A percentile compares a stretch with the other conserved stretches of the same genome.
These are phyloP conservation scores for Onychomys arenicola DNA, from an alignment of 2,797 vertebrate species.

Conservation along the genomic window DNA sequence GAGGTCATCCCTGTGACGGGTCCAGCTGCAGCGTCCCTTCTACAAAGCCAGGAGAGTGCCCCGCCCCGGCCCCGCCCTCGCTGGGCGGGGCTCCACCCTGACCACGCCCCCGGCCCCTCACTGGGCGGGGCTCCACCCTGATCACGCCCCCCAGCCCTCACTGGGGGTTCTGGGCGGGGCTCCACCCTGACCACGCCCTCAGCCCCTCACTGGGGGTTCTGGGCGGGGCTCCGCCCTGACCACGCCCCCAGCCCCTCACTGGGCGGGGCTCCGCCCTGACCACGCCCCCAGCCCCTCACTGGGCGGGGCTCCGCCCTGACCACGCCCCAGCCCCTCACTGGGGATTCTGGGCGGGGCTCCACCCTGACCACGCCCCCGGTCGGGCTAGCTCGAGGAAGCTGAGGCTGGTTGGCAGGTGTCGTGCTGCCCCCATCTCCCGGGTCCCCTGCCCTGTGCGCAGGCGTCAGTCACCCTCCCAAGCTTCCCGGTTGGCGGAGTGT, in stretches of 20 bases:
- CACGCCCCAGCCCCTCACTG: too few species aligned
- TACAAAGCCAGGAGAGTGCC: too few species aligned
- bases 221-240: background rate
- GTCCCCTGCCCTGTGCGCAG: too few species aligned
- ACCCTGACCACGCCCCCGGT: too few species aligned
- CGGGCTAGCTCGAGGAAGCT: too few species aligned
- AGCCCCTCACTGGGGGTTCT: background rate
- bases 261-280: background rate
- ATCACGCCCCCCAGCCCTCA: background rate
- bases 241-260: background rate
- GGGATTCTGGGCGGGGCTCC: too few species aligned
- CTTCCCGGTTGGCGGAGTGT: too few species aligned
- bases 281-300: too few species aligned
- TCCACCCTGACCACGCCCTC: background rate
- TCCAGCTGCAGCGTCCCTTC: background rate
- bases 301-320: too few species aligned
- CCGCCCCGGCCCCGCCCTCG: slow-evolving; percentile 14
- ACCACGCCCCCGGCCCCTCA: slow-evolving; percentile 18
- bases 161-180: background rate
- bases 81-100: background rate
- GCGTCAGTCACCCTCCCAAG: too few species aligned
- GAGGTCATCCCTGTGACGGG: background rate
- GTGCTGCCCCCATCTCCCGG: too few species aligned
- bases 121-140: background rate
- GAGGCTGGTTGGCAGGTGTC: too few species aligned